Conservation (phyloP, 1,140 invertebrate species). For the Gerris buenoi region DNA sequence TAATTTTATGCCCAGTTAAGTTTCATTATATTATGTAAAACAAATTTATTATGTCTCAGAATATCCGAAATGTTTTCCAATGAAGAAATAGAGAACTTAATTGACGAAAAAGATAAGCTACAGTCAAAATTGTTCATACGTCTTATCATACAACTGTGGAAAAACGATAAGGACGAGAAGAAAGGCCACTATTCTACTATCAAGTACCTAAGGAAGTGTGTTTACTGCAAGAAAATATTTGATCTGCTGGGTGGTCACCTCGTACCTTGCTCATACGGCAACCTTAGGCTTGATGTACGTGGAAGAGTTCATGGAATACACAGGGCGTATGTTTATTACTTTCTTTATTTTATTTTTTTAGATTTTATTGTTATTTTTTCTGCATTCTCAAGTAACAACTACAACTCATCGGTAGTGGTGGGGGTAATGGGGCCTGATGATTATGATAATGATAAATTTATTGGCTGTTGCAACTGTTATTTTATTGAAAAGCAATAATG, state of each 20-base stretch:
- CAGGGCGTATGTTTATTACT: neutral
- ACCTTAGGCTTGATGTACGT: neutral
- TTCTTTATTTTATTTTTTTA: too few relatives aligned
- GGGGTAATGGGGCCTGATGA: too few relatives aligned
- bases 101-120: constrained; percentile 67
- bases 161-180: neutral
- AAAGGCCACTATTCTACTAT: neutral
- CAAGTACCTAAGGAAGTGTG: neutral
- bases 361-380: too few relatives aligned
- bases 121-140: constrained; percentile 50
- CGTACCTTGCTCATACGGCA: neutral
- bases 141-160: neutral
- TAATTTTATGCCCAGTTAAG: too few relatives aligned
- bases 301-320: neutral
- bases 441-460: too few relatives aligned
- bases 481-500: too few relatives aligned
- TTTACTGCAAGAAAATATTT: neutral
- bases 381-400: too few relatives aligned
- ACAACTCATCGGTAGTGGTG: too few relatives aligned
- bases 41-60: constrained; percentile 31
- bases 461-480: too few relatives aligned
- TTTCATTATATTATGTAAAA: too few relatives aligned
- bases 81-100: constrained; percentile 54
- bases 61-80: constrained; percentile 66
- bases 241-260: neutral